Evolutionary conservation across 2,797 vertebrate genomes (phyloP), one percentile per base, ranked within the genome.

Genomic region (Sebastes matsubarae): DNA sequence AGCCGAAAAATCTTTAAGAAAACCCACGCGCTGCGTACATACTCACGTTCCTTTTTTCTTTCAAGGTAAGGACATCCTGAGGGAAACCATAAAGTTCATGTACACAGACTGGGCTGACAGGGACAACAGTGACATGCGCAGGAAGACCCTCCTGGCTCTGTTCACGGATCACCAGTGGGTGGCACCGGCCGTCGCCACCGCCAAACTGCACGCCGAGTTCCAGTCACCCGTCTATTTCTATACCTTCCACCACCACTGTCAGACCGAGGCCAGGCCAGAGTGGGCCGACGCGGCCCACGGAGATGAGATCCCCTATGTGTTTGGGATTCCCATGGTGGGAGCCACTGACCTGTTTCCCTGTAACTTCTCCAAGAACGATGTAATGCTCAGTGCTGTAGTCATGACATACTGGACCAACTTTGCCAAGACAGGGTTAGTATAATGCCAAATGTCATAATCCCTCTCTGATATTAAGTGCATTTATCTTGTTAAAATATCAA

Each of bases 391-490:
- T 6, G 98, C 98, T 0, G 98, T 99, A 6, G 97, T 99, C 88
- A 99, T 99, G 98, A 99, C 97, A 50, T 99, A 99, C 95, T 99
- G 98, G 98, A 99, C 98, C 95, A 99, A 99, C 95, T 99, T 99
- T 38, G 98, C 98, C 88, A 99, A 99, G 94, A 97, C 97, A 0
- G 98, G 98, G 98, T 98, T 11, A 91, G 93, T 91, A 52, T 59
- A 27, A 36, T 4, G 0, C 1, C 42, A 74, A 2, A 22, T 32
- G 42, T 27, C 30, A 54, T 4, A 29, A 42, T 13, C 4, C 10
- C 13, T 29, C 7, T 61, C 3, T 36, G 8, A 9, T 57, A 38
- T 59, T 22, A 69, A 29, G 11, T 30, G 27, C 14, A n/a, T 24
- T 57, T 54, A 20, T 38, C 12, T 27, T 2, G 61, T 8, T 30